Evolutionary conservation across 2,113 vertebrate genomes (phyloP).

Genomic region (Pteropus alecto): DNA sequence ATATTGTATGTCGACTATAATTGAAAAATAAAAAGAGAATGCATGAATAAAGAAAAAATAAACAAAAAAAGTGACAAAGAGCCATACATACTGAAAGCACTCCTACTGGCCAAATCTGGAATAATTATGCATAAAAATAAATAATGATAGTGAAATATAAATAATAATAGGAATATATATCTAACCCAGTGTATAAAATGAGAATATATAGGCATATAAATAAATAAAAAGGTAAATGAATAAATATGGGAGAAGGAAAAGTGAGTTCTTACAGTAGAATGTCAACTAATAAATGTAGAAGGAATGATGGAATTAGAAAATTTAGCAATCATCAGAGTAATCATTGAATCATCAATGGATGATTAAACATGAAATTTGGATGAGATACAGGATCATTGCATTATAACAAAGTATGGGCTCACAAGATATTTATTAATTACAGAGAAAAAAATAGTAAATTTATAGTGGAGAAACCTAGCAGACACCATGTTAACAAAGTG

Average conservation of each 20-base stretch:
- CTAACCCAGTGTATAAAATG: neutral
- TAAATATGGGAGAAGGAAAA: neutral
- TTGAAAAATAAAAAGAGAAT: neutral
- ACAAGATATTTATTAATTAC: neutral
- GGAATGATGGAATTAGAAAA: neutral
- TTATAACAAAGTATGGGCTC: neutral
- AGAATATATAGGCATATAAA: neutral
- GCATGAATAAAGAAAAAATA: neutral
- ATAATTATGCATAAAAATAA: slow-evolving; percentile 6
- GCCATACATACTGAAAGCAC: neutral
- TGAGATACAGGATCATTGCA: neutral
- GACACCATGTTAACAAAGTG: neutral
- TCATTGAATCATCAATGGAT: neutral
- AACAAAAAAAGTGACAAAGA: neutral
- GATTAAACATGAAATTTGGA: neutral
- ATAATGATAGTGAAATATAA: neutral
- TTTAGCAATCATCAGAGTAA: neutral
- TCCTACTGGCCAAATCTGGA: neutral
- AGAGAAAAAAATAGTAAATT: neutral
- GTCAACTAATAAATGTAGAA: neutral
- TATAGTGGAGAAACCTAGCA: neutral
- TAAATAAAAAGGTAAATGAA: neutral
- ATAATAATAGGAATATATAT: neutral
- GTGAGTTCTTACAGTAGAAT: neutral
- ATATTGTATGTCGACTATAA: neutral